Conservation (phyloP, 2,113 vertebrate species). For the Epinephelus fuscoguttatus region DNA sequence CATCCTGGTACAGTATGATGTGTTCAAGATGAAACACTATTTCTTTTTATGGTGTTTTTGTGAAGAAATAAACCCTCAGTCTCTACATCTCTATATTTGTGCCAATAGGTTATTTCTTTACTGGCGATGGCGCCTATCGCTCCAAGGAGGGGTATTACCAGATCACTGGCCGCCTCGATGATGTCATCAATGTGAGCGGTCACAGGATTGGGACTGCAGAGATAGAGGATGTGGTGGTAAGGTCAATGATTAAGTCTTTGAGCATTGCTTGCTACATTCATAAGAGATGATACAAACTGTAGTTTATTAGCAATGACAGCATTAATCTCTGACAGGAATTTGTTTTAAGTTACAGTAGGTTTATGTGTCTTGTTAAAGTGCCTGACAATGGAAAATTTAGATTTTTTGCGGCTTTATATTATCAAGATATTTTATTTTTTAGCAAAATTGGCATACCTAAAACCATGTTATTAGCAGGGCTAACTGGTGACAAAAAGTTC, state of each 20-base stretch:
- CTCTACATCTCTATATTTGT: background rate
- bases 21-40: background rate
- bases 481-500: background rate
- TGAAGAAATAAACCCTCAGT: background rate
- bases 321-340: background rate
- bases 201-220: constrained; percentile 88
- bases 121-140: constrained; percentile 83
- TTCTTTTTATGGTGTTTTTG: background rate
- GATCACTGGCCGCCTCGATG: constrained; percentile 87
- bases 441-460: background rate
- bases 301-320: background rate
- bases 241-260: background rate
- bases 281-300: background rate
- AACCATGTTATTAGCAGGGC: background rate
- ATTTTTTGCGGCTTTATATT: background rate
- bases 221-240: constrained; percentile 87
- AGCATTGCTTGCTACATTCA: background rate
- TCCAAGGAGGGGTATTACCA: constrained; percentile 86
- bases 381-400: background rate
- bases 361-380: background rate
- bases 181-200: constrained; percentile 87
- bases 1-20: constrained; percentile 79
- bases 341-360: background rate
- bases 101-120: constrained; percentile 82
- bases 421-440: background rate